Evolutionary conservation across 2,113 vertebrate species (phyloP).

Genomic region (Xenopus borealis): DNA sequence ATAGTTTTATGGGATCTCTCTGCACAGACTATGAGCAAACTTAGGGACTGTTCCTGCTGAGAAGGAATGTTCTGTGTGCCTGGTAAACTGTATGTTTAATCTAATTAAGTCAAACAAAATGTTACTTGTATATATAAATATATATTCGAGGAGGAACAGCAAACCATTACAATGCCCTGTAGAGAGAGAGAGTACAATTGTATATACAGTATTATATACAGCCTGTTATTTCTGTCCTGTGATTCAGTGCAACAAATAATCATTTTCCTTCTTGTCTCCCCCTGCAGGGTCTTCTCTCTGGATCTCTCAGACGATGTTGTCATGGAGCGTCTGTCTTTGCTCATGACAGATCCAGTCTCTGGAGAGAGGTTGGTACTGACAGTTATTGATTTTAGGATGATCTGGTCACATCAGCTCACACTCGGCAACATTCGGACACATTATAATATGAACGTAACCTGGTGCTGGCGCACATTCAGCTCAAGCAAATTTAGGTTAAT

Average conservation of each 20-base stretch:
- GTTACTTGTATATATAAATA: too few species aligned
- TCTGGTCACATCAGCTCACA: not conserved
- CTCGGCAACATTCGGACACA: not conserved
- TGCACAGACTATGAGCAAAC: too few species aligned
- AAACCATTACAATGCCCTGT: too few species aligned
- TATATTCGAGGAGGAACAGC: too few species aligned
- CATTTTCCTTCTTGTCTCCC: conserved; percentile 50
- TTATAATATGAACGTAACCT: not conserved
- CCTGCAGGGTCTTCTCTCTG: conserved; percentile 82
- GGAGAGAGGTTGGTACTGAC: conserved; percentile 76
- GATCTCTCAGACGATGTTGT: conserved; percentile 72
- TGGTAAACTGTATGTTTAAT: too few species aligned
- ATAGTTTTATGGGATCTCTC: too few species aligned
- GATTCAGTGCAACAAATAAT: conserved; percentile 5
- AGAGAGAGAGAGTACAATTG: too few species aligned
- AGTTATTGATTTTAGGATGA: not conserved
- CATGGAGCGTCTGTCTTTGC: conserved; percentile 75
- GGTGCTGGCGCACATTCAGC: not conserved
- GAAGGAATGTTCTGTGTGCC: too few species aligned
- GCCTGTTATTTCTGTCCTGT: not conserved
- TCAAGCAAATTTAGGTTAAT: too few species aligned
- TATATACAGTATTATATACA: too few species aligned
- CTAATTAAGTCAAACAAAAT: too few species aligned
- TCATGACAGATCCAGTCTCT: conserved; percentile 75
- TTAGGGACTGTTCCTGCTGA: too few species aligned